Evolutionary conservation across 2,113 vertebrate species (phyloP), one percentile per base, ranked within the genome.

Genomic region (Neomonachus schauinslandi): DNA sequence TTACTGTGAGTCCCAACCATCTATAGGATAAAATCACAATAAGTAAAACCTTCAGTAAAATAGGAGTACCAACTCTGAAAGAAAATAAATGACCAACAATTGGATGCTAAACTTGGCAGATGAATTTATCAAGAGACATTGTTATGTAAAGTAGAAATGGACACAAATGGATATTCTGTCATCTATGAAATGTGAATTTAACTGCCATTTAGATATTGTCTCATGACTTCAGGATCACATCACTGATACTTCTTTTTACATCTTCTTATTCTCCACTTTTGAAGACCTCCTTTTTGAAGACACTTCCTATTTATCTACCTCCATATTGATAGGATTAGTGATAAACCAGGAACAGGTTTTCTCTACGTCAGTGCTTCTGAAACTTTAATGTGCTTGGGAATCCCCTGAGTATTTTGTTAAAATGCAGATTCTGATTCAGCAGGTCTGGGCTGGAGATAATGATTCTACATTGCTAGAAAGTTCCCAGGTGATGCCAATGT

Each of bases 351-450:
- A 83, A 82, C 28, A 24, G 31, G 22, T 59, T 22, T 79, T 61
- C n/a, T 85, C 24, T 55, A 2, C 36, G n/a, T 26, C 49, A 80
- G 10, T 86, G 9, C 21, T 57, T 90, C 46, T 79, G 33, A 94
- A 89, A 83, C 18, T 57, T 90, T 28, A 89, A 46, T 3, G 6
- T 87, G 21, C 19, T 5, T 2, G 10, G 26, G 31, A 53, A 26
- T 59, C 26, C 74, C 16, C 16, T 51, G 31, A 14, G 39, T 65
- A 71, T 80, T 53, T 91, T 93, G 55, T 82, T 55, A 79, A 89
- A 96, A 87, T 69, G 83, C 31, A 87, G 94, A 86, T 97, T 96
- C 46, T 74, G 53, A 69, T 31, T 94, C 80, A 71, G 5, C 63
- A 42, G 9, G 71, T 91, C 19, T 76, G 31, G 46, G 14, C 49